phyloP scores from a whole-genome alignment of 2,113 vertebrate species.

The Hypomesus transpacificus region DNA sequence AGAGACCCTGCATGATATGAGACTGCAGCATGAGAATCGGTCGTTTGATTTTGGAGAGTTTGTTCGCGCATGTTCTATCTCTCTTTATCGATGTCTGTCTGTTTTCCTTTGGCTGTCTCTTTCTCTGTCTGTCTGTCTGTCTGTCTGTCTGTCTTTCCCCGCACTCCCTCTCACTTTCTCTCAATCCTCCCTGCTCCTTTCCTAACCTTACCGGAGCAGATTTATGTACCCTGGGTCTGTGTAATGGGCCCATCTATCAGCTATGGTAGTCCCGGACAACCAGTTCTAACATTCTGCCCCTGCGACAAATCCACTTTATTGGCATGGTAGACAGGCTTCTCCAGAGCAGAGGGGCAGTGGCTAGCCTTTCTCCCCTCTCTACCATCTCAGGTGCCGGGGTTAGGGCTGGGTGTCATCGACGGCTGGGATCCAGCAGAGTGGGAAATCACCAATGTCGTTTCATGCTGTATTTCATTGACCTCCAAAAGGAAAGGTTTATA shows the following conservation, averaged over 20 bases:
- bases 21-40: no score
- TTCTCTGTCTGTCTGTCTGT: background rate
- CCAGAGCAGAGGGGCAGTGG: background rate
- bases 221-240: conserved; percentile 42
- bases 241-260: conserved; percentile 50
- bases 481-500: background rate
- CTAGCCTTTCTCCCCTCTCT: conserved; percentile 1
- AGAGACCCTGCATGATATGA: no score
- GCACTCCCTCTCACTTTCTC: conserved; percentile 8
- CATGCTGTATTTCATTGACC: conserved; percentile 23
- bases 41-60: no score
- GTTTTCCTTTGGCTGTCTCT: background rate
- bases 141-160: background rate
- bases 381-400: conserved; percentile 34
- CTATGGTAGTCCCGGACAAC: conserved; percentile 2
- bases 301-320: conserved; percentile 42
- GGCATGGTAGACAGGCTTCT: conserved; percentile 35
- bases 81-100: no score
- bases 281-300: conserved; percentile 24
- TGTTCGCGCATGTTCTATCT: no score
- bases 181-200: conserved; percentile 9
- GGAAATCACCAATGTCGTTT: conserved; percentile 48
- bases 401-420: conserved; percentile 41
- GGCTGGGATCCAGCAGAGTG: conserved; percentile 42
- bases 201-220: conserved; percentile 32